Evolutionary conservation across 2,797 vertebrate genomes (phyloP).

Genomic region (Perodicticus potto): DNA sequence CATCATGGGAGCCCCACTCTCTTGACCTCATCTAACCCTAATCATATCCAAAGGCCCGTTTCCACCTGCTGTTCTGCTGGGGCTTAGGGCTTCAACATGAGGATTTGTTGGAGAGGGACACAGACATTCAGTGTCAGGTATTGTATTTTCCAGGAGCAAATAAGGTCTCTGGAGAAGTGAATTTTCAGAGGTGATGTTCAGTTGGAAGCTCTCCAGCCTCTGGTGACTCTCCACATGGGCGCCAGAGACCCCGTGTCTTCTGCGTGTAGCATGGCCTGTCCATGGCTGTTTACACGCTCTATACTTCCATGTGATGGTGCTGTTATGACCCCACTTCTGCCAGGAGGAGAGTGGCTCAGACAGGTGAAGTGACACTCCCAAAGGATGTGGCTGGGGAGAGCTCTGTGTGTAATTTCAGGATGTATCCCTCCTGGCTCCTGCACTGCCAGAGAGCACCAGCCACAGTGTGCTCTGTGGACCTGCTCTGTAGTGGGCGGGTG

Average conservation of each 20-base stretch:
- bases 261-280: not conserved
- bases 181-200: not conserved
- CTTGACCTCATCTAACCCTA: not conserved
- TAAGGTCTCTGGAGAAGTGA: too few relatives aligned
- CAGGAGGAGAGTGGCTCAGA: not conserved
- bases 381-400: not conserved
- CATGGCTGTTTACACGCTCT: rapidly evolving
- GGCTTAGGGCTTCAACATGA: not conserved
- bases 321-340: not conserved
- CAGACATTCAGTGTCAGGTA: not conserved
- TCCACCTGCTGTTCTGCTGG: not conserved
- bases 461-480: not conserved
- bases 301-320: rapidly evolving
- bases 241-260: not conserved
- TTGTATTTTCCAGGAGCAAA: not conserved
- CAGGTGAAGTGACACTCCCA: not conserved
- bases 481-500: rapidly evolving
- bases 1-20: not conserved
- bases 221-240: not conserved
- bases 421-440: too few relatives aligned
- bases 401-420: not conserved
- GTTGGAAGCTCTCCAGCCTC: not conserved
- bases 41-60: too few relatives aligned
- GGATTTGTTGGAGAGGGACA: not conserved
- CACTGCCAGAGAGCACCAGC: not conserved